phyloP scores from a whole-genome alignment of 2,797 vertebrate species.

The Xerus rutilus region DNA sequence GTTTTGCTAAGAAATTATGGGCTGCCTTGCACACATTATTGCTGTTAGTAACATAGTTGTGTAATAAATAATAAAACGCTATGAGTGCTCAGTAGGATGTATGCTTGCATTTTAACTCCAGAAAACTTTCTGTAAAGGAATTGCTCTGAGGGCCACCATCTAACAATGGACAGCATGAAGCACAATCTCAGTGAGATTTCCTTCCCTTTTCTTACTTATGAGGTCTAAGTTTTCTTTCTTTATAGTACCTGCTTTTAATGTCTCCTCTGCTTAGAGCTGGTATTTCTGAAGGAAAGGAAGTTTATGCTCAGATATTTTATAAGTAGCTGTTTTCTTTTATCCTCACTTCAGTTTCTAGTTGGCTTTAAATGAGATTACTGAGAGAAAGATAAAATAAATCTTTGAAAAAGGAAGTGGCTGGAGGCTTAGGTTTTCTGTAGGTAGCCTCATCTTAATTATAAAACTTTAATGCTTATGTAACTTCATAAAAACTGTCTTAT shows the following conservation, averaged over 20 bases:
- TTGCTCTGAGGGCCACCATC: constrained; percentile 80
- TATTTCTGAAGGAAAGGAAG: constrained; percentile 85
- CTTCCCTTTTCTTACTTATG: constrained; percentile 79
- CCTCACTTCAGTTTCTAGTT: constrained; percentile 82
- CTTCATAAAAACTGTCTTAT: constrained; percentile 21
- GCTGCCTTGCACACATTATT: constrained; percentile 55
- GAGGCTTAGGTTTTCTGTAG: constrained; percentile 12
- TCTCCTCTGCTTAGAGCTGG: constrained; percentile 82
- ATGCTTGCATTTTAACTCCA: constrained; percentile 82
- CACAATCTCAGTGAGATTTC: constrained; percentile 80
- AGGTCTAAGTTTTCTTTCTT: constrained; percentile 85
- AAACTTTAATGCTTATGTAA: constrained; percentile 15
- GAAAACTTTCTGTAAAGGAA: constrained; percentile 82
- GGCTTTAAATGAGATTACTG: constrained; percentile 80
- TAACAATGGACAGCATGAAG: constrained; percentile 84
- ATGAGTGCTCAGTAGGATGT: constrained; percentile 77
- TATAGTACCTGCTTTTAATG: constrained; percentile 85
- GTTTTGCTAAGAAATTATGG: constrained; percentile 74
- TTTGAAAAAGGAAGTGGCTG: constrained; percentile 56
- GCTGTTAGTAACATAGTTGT: constrained; percentile 50
- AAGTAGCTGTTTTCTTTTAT: constrained; percentile 85
- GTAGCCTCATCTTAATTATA: constrained; percentile 44
- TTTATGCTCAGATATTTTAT: constrained; percentile 84
- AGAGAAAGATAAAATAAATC: constrained; percentile 64
- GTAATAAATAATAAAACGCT: constrained; percentile 61